Evolutionary conservation across 2,113 vertebrate genomes (phyloP).

Genomic region (Hoplias malabaricus): DNA sequence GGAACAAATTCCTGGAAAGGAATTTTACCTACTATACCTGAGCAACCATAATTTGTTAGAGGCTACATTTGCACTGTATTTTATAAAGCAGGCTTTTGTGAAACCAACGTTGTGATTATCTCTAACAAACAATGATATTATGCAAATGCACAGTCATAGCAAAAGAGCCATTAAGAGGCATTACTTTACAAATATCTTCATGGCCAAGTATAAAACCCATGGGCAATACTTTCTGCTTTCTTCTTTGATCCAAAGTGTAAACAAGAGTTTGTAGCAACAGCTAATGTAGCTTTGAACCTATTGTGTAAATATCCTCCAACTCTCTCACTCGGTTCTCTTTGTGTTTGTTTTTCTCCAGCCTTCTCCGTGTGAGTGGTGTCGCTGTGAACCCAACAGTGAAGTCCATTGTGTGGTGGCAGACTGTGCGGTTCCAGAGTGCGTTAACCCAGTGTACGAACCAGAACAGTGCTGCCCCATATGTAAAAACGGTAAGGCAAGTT

Average conservation of each 20-base stretch:
- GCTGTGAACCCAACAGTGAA: slow-evolving; percentile 99
- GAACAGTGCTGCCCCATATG: slow-evolving; percentile 99
- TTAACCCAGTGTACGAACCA: slow-evolving; percentile 98
- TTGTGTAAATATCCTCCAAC: neutral
- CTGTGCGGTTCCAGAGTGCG: slow-evolving; percentile 97
- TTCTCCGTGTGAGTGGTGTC: slow-evolving; percentile 94
- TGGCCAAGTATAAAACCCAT: neutral
- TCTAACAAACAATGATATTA: neutral
- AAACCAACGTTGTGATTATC: too few species aligned
- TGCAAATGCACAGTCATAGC: neutral
- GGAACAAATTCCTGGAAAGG: too few species aligned
- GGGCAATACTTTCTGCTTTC: neutral
- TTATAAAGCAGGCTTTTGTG: neutral
- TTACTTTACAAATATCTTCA: neutral
- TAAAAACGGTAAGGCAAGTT: slow-evolving; percentile 93
- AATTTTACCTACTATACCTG: too few species aligned
- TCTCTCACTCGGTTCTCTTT: slow-evolving; percentile 45
- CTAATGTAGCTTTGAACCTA: neutral
- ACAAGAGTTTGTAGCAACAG: neutral
- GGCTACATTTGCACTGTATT: neutral
- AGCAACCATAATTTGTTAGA: neutral
- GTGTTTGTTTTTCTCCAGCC: slow-evolving; percentile 67
- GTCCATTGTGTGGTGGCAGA: slow-evolving; percentile 99
- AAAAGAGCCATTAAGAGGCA: neutral
- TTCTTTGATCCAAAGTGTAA: neutral